A percentile compares a stretch with the other conserved stretches of the same genome.
Conservation (phyloP, 53 echinoderm and acorn worm genomes). For the Paelopatides confundens region DNA sequence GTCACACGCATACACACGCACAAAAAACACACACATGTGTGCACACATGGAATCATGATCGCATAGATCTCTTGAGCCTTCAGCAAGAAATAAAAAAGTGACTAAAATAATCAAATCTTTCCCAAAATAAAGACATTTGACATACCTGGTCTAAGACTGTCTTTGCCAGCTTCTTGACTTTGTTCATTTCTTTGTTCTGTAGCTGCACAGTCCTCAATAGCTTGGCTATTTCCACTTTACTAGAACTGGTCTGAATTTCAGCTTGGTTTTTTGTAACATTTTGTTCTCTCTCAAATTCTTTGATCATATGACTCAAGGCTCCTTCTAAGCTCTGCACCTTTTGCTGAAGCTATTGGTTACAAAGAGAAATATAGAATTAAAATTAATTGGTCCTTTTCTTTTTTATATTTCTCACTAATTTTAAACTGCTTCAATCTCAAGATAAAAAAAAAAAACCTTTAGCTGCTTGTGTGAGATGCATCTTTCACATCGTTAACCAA, state of each 20-base stretch:
- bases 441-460: no score
- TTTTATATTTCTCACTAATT: no score
- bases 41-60: no score
- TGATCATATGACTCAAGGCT: conserved; percentile 91
- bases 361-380: background rate
- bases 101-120: background rate
- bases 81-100: background rate
- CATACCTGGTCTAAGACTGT: conserved; percentile 94
- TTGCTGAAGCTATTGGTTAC: conserved; percentile 67
- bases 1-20: no score
- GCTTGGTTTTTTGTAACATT: conserved; percentile 75
- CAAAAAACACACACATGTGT: no score
- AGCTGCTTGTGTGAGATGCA: no score
- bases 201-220: conserved; percentile 92
- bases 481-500: no score
- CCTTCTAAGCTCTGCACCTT: conserved; percentile 87
- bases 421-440: no score
- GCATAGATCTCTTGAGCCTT: no score
- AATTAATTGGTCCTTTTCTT: no score
- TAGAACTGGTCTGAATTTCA: conserved; percentile 76
- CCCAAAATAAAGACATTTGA: background rate
- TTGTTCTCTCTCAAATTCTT: conserved; percentile 93
- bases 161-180: conserved; percentile 96
- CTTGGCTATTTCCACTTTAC: conserved; percentile 95
- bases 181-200: conserved; percentile 97